Conservation (phyloP, 2,113 vertebrate species). For the Calyptomena viridis region DNA sequence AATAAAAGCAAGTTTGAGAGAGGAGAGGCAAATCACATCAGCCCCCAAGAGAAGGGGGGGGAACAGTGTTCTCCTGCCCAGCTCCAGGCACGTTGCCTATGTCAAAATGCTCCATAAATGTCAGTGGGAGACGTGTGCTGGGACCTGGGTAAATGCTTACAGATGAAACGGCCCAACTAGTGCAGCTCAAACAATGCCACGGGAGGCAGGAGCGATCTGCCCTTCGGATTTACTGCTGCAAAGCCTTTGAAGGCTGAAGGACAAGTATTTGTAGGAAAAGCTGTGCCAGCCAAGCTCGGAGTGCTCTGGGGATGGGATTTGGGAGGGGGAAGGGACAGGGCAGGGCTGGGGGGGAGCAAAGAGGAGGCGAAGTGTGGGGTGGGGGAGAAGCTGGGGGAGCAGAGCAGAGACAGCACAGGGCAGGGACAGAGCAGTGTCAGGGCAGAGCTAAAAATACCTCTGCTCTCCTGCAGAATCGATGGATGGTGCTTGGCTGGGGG, state of each 20-base stretch:
- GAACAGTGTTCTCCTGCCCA: background rate
- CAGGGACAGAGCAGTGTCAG: background rate
- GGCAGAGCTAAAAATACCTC: conserved; percentile 64
- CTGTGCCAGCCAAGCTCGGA: background rate
- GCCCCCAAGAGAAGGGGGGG: background rate
- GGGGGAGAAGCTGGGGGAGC: background rate
- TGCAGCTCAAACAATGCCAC: background rate
- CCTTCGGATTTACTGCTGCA: background rate
- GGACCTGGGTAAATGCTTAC: background rate
- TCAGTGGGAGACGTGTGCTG: background rate
- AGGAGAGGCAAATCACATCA: background rate
- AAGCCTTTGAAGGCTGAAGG: background rate
- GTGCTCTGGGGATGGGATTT: fast-evolving
- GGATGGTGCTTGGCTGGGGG: background rate
- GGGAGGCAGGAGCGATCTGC: background rate
- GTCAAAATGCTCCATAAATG: background rate
- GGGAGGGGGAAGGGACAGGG: background rate
- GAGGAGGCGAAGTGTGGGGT: background rate
- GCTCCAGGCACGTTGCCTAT: background rate
- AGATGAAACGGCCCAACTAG: no score
- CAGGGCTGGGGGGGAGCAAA: background rate
- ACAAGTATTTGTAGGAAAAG: background rate
- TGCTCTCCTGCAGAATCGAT: conserved; percentile 57
- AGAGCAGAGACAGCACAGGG: background rate
- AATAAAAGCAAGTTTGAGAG: background rate